Conservation (phyloP, 2,113 vertebrate species). For the Peucedramus taeniatus region DNA sequence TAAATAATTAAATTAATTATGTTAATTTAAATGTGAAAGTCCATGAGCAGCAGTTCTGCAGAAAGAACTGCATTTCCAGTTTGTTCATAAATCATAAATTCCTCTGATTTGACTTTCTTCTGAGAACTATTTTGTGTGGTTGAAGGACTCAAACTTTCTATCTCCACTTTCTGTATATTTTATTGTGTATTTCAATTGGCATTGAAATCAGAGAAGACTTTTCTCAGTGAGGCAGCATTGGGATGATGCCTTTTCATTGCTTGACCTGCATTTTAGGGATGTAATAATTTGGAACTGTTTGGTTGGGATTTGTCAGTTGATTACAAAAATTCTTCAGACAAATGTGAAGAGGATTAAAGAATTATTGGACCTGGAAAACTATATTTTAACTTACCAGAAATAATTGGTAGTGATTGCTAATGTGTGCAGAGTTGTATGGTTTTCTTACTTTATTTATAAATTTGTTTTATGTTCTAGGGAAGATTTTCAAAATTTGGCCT, state of each 20-base stretch:
- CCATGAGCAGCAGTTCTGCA: background rate
- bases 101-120: background rate
- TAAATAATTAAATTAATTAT: too few species aligned
- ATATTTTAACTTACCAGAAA: background rate
- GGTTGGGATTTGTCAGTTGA: background rate
- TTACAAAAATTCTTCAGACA: background rate
- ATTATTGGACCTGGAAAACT: background rate
- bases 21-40: background rate
- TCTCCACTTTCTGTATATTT: background rate
- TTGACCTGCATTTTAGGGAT: background rate
- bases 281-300: background rate
- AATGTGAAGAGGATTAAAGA: background rate
- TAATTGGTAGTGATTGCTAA: background rate
- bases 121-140: background rate
- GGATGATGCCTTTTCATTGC: background rate
- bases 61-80: background rate
- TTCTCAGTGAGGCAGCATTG: background rate
- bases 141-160: background rate
- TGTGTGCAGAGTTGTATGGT: accelerated
- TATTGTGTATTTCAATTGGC: background rate
- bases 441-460: background rate
- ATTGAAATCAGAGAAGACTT: background rate
- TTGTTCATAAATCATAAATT: background rate
- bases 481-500: background rate
- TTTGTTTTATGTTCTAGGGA: background rate